These are phyloP conservation scores for Azorinus chamasolen DNA, from an alignment of 2,888 invertebrate species.

Conservation along the genomic window DNA sequence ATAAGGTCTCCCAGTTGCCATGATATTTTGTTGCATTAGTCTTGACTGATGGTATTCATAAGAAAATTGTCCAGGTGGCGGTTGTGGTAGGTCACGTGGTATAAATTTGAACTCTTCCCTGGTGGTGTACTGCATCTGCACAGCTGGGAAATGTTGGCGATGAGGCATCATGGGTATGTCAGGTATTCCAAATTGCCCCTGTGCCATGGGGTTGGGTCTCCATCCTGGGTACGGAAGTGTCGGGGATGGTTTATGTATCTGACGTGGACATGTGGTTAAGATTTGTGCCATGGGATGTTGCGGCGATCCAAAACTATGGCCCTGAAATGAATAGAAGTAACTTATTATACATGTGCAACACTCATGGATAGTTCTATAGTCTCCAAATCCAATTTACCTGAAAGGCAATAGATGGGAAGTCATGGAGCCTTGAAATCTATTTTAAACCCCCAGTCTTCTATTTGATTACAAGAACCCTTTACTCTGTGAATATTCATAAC, in stretches of 20 bases:
- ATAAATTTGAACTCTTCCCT: slow-evolving; percentile 51
- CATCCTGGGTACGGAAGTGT: slow-evolving; percentile 54
- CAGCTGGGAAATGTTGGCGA: slow-evolving; percentile 32
- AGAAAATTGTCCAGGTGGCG: slow-evolving; percentile 63
- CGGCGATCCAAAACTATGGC: too few species aligned
- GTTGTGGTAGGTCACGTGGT: slow-evolving; percentile 23
- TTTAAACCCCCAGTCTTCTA: too few species aligned
- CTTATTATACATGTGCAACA: too few species aligned
- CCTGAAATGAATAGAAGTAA: too few species aligned
- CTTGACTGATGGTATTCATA: slow-evolving; percentile 78
- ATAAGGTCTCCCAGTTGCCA: slow-evolving; percentile 72
- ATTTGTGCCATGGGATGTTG: not conserved
- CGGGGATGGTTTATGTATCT: slow-evolving; percentile 57
- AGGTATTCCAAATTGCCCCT: slow-evolving; percentile 32
- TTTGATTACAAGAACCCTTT: too few species aligned
- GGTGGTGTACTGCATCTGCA: slow-evolving; percentile 44
- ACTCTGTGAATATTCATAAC: too few species aligned
- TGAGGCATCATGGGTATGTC: slow-evolving; percentile 29
- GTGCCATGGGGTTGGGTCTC: slow-evolving; percentile 41
- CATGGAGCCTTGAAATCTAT: too few species aligned
- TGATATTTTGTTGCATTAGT: slow-evolving; percentile 77
- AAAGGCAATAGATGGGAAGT: too few species aligned
- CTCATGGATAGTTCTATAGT: too few species aligned
- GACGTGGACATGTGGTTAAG: slow-evolving; percentile 36
- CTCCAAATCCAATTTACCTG: too few species aligned